Evolutionary conservation across 2,113 vertebrate genomes (phyloP).

Genomic region (Leptodactylus fuscus): DNA sequence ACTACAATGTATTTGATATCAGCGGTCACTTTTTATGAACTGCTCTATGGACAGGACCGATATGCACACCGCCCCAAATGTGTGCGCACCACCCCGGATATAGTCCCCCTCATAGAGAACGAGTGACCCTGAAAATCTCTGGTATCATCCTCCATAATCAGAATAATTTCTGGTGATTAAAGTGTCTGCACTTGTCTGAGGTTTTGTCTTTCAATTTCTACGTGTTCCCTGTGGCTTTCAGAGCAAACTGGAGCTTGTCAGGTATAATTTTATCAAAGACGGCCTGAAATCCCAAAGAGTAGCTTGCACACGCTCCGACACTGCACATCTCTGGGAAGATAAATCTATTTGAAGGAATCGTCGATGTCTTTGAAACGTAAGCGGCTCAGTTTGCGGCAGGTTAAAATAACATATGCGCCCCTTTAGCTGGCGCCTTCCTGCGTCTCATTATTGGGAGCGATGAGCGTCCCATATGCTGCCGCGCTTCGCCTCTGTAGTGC

Average conservation of each 20-base stretch:
- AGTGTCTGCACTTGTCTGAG: not conserved
- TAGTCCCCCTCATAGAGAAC: not conserved
- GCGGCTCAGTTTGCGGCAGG: not conserved
- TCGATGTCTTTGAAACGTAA: constrained; percentile 42
- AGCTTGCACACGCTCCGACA: constrained; percentile 4
- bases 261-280: constrained; percentile 58
- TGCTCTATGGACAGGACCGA: no score
- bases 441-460: constrained; percentile 34
- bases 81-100: no score
- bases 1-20: no score
- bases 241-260: constrained; percentile 55
- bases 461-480: constrained; percentile 11
- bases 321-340: constrained; percentile 9
- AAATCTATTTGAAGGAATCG: constrained; percentile 32
- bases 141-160: constrained; percentile 10
- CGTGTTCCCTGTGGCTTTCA: constrained; percentile 42
- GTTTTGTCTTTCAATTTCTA: not conserved
- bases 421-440: constrained; percentile 1
- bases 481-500: constrained; percentile 11
- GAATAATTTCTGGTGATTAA: constrained; percentile 29
- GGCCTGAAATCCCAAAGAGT: constrained; percentile 40
- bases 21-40: no score
- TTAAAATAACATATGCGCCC: constrained; percentile 45
- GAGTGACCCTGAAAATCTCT: not conserved
- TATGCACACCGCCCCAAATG: no score